phyloP scores from a whole-genome alignment of 2,888 invertebrate species.

The Tetragnatha montana region DNA sequence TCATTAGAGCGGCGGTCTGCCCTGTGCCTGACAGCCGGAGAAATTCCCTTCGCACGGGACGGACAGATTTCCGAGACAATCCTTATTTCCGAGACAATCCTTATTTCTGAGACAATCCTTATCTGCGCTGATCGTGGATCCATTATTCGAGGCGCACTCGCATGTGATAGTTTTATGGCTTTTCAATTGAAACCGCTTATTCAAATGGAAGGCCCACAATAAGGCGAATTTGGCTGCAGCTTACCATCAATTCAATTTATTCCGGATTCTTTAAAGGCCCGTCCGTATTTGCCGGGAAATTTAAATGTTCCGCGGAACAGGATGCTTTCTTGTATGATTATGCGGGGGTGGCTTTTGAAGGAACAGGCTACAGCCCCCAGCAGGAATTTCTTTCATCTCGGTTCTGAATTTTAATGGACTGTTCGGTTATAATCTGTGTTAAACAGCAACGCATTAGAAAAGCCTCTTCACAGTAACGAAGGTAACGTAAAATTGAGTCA shows the following conservation, averaged over 20 bases:
- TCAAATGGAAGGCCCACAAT: slow-evolving; percentile 53
- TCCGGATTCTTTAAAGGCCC: slow-evolving; percentile 51
- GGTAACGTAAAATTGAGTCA: too few species aligned
- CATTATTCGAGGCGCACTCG: slow-evolving; percentile 58
- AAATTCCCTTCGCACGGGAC: slow-evolving; percentile 50
- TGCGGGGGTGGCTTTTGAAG: slow-evolving; percentile 25
- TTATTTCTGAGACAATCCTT: slow-evolving; percentile 58
- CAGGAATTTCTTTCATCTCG: slow-evolving; percentile 8
- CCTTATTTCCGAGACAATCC: too few species aligned
- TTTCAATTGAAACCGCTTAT: slow-evolving; percentile 67
- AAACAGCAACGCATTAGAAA: too few species aligned
- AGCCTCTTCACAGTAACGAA: too few species aligned
- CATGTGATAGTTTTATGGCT: slow-evolving; percentile 64
- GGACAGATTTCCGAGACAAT: slow-evolving; percentile 41
- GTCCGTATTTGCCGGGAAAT: slow-evolving; percentile 56
- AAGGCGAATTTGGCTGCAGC: slow-evolving; percentile 36
- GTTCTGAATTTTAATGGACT: slow-evolving; percentile 28
- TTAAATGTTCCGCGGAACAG: slow-evolving; percentile 50
- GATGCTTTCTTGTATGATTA: slow-evolving; percentile 32
- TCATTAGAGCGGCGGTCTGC: slow-evolving; percentile 52
- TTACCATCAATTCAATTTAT: slow-evolving; percentile 67
- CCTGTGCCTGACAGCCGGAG: slow-evolving; percentile 60
- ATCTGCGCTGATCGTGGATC: slow-evolving; percentile 63
- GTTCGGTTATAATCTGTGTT: not conserved
- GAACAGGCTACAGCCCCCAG: slow-evolving; percentile 13